Evolutionary conservation across 2,888 invertebrate genomes (phyloP).

Genomic region (Cistogaster globosa): DNA sequence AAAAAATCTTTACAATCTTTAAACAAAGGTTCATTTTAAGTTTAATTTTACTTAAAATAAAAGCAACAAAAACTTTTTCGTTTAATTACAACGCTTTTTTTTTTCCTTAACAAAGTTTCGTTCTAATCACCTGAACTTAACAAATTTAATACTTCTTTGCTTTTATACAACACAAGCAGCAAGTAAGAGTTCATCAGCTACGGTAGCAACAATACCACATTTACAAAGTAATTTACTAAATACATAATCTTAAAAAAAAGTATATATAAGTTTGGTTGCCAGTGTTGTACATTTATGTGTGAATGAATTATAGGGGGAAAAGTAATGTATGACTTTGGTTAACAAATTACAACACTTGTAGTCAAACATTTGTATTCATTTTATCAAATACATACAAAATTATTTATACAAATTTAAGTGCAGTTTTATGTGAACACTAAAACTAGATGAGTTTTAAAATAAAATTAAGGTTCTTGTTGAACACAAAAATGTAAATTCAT

Average conservation of each 20-base stretch:
- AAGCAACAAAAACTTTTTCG: background rate
- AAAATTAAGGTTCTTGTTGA: conserved; percentile 24
- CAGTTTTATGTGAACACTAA: background rate
- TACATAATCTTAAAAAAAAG: background rate
- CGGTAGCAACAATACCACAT: conserved; percentile 39
- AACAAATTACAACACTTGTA: conserved; percentile 61
- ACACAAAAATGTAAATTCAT: background rate
- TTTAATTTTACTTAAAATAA: background rate
- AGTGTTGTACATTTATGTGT: background rate
- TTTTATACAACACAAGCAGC: conserved; percentile 14
- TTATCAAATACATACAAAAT: conserved; percentile 9
- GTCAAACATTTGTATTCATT: conserved; percentile 1
- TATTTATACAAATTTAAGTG: conserved; percentile 14
- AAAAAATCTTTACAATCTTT: conserved; percentile 12
- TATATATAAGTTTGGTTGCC: too few relatives aligned
- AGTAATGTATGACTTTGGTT: conserved; percentile 68
- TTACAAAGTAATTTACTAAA: conserved; percentile 47
- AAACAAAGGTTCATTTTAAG: conserved; percentile 44
- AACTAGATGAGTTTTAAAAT: conserved; percentile 5
- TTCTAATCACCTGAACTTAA: conserved; percentile 52
- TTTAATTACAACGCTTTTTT: conserved; percentile 3
- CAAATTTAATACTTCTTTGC: conserved; percentile 53
- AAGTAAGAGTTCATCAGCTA: conserved; percentile 57
- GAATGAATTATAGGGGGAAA: conserved; percentile 1
- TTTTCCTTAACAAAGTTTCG: conserved; percentile 4